A percentile compares a stretch with the other conserved stretches of the same genome.
Conservation (phyloP, 2,888 invertebrate species). For the Carpatolechia fugitivella region DNA sequence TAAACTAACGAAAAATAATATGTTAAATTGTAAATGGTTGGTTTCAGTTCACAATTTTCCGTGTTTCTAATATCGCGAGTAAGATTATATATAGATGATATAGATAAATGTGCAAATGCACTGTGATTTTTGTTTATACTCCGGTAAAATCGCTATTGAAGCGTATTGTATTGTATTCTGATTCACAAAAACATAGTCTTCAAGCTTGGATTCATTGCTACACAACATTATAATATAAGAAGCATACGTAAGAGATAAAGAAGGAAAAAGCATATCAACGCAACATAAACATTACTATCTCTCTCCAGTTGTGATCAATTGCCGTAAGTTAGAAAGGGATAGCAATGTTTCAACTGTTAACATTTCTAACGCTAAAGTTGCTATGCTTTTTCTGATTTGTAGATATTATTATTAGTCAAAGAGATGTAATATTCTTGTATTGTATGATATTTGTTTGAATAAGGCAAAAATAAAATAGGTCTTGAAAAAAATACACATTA, state of each 20-base stretch:
- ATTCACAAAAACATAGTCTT: slow-evolving; percentile 1
- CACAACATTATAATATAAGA: slow-evolving; percentile 3
- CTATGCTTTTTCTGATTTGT: neutral
- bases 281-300: neutral
- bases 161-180: neutral
- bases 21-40: too few relatives aligned
- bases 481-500: neutral
- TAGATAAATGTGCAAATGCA: too few relatives aligned
- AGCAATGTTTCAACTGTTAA: neutral
- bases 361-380: neutral
- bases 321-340: neutral
- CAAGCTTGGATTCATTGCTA: slow-evolving; percentile 13
- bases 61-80: too few relatives aligned
- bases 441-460: neutral
- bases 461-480: neutral
- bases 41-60: too few relatives aligned
- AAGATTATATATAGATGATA: too few relatives aligned
- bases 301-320: neutral
- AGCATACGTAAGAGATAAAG: slow-evolving; percentile 2
- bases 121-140: neutral
- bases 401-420: neutral
- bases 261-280: slow-evolving; percentile 1
- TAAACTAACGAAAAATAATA: too few relatives aligned
- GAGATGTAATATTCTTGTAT: slow-evolving; percentile 4
- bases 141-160: neutral